Evolutionary conservation across 1,140 invertebrate species (phyloP).

Genomic region (Musca vetustissima): DNA sequence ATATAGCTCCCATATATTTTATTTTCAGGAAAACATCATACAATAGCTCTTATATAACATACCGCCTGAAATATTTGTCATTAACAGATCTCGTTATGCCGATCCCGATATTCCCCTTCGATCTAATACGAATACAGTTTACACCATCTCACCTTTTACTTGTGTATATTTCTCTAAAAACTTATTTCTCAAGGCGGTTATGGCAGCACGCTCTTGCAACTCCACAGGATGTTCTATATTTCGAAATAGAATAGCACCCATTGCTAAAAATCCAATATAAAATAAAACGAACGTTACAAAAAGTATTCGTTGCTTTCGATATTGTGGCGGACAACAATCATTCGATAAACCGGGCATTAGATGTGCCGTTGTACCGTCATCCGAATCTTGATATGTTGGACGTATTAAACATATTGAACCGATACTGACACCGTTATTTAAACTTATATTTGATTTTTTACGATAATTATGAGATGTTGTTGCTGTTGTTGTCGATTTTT

Average conservation of each 20-base stretch:
- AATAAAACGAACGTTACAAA: constrained; percentile 60
- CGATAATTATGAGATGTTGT: not conserved
- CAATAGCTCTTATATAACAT: no score
- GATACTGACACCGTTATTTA: constrained; percentile 21
- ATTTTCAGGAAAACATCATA: no score
- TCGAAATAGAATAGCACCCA: constrained; percentile 77
- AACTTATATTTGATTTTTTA: constrained; percentile 20
- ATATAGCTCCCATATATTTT: no score
- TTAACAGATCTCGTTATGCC: no score
- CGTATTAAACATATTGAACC: constrained; percentile 23
- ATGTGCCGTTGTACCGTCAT: not conserved
- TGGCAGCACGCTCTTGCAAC: constrained; percentile 58
- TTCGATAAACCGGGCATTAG: not conserved
- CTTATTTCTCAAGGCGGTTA: constrained; percentile 60
- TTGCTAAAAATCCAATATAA: constrained; percentile 71
- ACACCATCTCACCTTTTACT: constrained; percentile 58
- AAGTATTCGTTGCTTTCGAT: not conserved
- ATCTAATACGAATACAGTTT: not conserved
- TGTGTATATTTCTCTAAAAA: constrained; percentile 62
- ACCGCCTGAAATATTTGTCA: no score
- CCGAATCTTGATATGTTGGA: not conserved
- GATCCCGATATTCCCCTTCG: no score
- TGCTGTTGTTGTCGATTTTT: not conserved
- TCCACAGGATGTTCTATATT: constrained; percentile 73
- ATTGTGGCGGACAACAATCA: not conserved